Percentiles rank a stretch among this genome's conserved stretches.
These are phyloP conservation scores for Nipponacmea schrenckii DNA, from an alignment of 2,888 invertebrate species.

Conservation along the genomic window DNA sequence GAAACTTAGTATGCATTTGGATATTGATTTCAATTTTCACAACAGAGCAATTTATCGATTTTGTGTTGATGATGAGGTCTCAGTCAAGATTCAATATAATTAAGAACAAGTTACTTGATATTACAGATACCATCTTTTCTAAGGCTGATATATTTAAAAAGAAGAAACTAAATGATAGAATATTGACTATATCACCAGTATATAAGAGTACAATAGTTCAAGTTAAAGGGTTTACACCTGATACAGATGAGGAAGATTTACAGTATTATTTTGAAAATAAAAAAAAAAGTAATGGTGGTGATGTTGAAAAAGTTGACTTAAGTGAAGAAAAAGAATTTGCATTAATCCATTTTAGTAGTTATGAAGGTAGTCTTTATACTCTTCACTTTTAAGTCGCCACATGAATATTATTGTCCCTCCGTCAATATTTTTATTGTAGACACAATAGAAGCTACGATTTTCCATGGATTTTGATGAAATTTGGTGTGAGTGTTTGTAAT, in stretches of 20 bases:
- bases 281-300: constrained; percentile 28
- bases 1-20: too few relatives aligned
- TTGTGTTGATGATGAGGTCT: too few relatives aligned
- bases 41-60: too few relatives aligned
- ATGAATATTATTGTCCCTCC: too few relatives aligned
- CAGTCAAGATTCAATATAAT: too few relatives aligned
- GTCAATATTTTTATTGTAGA: too few relatives aligned
- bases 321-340: constrained; percentile 17
- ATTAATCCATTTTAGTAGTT: constrained; percentile 27
- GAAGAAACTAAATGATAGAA: background rate
- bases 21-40: too few relatives aligned
- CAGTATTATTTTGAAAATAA: constrained; percentile 32
- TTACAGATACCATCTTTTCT: background rate
- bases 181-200: background rate
- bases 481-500: too few relatives aligned
- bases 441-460: too few relatives aligned
- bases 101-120: background rate
- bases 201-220: constrained; percentile 1
- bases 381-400: too few relatives aligned
- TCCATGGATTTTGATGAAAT: too few relatives aligned
- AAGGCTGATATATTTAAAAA: background rate
- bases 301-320: constrained; percentile 22
- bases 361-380: constrained; percentile 15
- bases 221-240: background rate
- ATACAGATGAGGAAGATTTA: constrained; percentile 25